These are phyloP conservation scores for Haemorhous mexicanus DNA, from an alignment of 2,113 vertebrate genomes.

Conservation along the genomic window DNA sequence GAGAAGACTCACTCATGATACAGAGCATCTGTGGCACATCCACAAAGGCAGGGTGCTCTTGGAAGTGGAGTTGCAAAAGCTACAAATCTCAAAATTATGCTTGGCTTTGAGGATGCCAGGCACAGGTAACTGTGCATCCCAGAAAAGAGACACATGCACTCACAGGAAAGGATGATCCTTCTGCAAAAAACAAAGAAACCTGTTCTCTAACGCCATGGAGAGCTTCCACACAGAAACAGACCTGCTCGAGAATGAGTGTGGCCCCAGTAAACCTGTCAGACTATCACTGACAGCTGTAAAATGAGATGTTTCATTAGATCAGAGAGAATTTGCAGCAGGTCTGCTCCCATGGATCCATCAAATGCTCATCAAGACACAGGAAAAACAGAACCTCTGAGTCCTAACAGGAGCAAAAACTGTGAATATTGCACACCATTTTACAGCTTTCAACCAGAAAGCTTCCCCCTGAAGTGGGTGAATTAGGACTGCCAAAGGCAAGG, in stretches of 20 bases:
- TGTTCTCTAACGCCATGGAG: fast-evolving
- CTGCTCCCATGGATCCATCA: background rate
- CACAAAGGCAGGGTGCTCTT: background rate
- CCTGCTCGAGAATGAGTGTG: background rate
- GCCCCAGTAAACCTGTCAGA: background rate
- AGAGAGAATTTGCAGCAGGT: background rate
- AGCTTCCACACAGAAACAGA: background rate
- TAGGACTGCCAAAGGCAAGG: background rate
- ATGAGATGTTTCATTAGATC: background rate
- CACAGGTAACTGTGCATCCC: background rate
- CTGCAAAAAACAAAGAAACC: background rate
- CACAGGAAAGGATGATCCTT: background rate
- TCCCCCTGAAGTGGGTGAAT: background rate
- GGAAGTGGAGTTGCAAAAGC: background rate
- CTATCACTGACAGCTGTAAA: background rate
- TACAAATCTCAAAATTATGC: background rate
- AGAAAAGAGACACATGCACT: background rate
- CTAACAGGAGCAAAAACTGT: background rate
- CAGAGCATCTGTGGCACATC: background rate
- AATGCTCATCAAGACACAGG: background rate
- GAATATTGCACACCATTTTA: background rate
- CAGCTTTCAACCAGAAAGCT: background rate
- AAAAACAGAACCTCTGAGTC: background rate
- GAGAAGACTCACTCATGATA: background rate
- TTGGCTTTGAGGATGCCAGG: background rate